These are phyloP conservation scores for Blera fallax DNA, from an alignment of 2,888 invertebrate genomes.

Conservation along the genomic window DNA sequence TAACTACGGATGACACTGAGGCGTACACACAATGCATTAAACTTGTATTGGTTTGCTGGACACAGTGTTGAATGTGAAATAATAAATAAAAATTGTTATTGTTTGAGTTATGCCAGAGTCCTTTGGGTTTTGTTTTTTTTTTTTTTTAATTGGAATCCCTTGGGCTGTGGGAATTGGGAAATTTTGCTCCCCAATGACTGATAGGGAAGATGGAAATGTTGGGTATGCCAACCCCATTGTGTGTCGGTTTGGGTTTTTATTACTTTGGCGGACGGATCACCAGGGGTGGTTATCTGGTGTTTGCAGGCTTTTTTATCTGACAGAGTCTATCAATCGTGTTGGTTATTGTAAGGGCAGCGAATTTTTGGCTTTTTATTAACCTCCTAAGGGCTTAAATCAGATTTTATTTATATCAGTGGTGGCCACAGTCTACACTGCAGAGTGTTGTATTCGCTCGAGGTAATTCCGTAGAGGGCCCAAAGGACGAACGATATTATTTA, in stretches of 20 bases:
- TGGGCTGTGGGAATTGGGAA: constrained; percentile 38
- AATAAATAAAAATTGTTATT: constrained; percentile 53
- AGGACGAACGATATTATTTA: neutral
- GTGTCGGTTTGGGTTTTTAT: constrained; percentile 14
- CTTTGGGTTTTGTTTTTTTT: neutral
- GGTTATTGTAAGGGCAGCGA: constrained; percentile 12
- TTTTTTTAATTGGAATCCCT: constrained; percentile 50
- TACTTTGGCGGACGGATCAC: constrained; percentile 5
- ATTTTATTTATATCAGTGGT: neutral
- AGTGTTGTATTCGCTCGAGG: neutral
- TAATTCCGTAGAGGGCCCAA: neutral
- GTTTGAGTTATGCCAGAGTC: constrained; percentile 25
- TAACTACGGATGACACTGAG: constrained; percentile 56
- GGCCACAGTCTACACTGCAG: neutral
- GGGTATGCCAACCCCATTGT: neutral
- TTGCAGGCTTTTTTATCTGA: constrained; percentile 35
- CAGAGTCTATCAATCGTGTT: constrained; percentile 30
- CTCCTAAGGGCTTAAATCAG: constrained; percentile 7
- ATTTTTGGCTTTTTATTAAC: constrained; percentile 1
- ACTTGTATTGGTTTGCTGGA: constrained; percentile 46
- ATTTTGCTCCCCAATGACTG: constrained; percentile 20
- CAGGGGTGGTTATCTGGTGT: constrained; percentile 25
- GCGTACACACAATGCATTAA: constrained; percentile 57
- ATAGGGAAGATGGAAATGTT: constrained; percentile 10
- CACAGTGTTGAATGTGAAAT: constrained; percentile 58